Evolutionary conservation across 2,888 invertebrate genomes (phyloP), one percentile per base, ranked within the genome.

Genomic region (Poecilobothrus nobilitatus): DNA sequence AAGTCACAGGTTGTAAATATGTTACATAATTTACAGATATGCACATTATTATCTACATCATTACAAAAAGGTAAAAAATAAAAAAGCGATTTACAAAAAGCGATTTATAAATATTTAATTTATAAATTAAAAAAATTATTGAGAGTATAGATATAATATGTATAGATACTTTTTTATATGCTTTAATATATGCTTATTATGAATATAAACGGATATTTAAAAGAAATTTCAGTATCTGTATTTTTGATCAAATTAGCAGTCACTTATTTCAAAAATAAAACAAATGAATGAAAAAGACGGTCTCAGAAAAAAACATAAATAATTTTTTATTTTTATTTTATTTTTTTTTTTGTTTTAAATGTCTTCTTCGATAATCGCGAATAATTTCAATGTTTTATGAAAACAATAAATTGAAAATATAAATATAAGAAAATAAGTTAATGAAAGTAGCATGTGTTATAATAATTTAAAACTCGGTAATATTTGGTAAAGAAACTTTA

Each of bases 91-190:
- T 44, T 15, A 37, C 15, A 53, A 53, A 53, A 53, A 18, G 2
- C 53, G 18, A 18, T 53, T 53, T 18, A 53, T 53, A 53, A 53
- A 53, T 53, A 53, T 53, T 53, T 53, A 53, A 53, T 53, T 53
- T 53, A 53, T 53, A 53, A 53, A 53, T 53, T 53, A 53, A 53
- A n/a, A n/a, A n/a, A n/a, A 53, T 53, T 53, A 53, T 53, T 53
- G 15, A 18, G 6, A 12, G 18, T n/a, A 53, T n/a, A 53, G 7
- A 9, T n/a, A 53, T 6, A n/a, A 53, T n/a, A 53, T 53, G 2
- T n/a, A 53, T 6, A n/a, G 9, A n/a, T 53, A 41, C 41, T 12
- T 41, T 12, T 41, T 18, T 53, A 18, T 53, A 18, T 53, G 18
- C n/a, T n/a, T n/a, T n/a, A n/a, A n/a, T 18, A 53, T 53, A 6